Conservation (phyloP, 2,113 vertebrate species). For the Patagioenas fasciata region DNA sequence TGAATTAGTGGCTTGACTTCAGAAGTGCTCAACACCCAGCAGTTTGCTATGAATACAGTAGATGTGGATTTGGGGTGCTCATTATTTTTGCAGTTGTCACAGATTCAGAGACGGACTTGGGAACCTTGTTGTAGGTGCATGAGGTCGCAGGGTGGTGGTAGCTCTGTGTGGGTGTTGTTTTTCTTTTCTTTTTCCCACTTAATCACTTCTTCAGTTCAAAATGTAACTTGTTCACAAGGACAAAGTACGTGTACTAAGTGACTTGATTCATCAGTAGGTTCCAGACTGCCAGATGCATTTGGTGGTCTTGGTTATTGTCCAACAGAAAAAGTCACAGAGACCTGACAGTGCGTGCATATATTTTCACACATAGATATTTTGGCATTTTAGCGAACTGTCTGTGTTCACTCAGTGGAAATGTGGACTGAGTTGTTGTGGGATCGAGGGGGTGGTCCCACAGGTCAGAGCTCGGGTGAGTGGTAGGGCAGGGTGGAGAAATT, state of each 20-base stretch:
- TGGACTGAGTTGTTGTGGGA: neutral
- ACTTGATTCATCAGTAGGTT: slow-evolving; percentile 59
- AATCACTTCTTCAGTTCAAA: neutral
- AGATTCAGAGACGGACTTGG: neutral
- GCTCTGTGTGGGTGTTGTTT: neutral
- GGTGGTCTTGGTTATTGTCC: slow-evolving; percentile 71
- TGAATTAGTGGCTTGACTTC: neutral
- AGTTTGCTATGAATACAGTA: neutral
- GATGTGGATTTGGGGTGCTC: neutral
- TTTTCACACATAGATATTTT: slow-evolving; percentile 62
- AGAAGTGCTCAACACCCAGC: neutral
- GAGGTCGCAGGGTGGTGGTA: fast-evolving
- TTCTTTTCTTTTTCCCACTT: neutral
- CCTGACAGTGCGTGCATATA: slow-evolving; percentile 15
- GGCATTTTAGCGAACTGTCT: slow-evolving; percentile 29
- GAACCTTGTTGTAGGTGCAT: neutral
- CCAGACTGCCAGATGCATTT: slow-evolving; percentile 64
- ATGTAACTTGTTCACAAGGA: slow-evolving; percentile 1
- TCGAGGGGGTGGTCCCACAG: slow-evolving; percentile 19
- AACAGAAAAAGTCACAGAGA: slow-evolving; percentile 43
- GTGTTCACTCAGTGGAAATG: slow-evolving; percentile 26
- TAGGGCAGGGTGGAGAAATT: slow-evolving; percentile 39
- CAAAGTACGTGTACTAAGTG: slow-evolving; percentile 35
- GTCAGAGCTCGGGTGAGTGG: slow-evolving; percentile 17
- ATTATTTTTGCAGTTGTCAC: neutral